phyloP scores from a whole-genome alignment of 2,888 invertebrate genomes.

The Seira musarum region DNA sequence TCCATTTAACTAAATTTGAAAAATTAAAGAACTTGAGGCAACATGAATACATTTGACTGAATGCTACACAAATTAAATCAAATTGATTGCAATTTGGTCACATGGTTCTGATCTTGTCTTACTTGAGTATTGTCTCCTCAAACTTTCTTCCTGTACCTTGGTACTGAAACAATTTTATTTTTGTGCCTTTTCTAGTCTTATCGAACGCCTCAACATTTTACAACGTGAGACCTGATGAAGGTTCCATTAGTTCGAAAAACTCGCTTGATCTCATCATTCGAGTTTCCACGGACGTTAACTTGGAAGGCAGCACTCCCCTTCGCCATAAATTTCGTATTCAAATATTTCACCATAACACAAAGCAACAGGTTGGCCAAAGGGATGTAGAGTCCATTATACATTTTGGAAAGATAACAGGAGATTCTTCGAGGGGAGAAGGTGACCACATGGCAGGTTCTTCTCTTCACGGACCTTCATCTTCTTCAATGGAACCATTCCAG shows the following conservation, averaged over 20 bases:
- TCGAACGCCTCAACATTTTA: conserved; percentile 64
- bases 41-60: no score
- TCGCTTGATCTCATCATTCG: conserved; percentile 66
- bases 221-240: conserved; percentile 66
- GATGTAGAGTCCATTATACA: conserved; percentile 66
- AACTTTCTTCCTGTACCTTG: no score
- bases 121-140: no score
- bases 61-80: no score
- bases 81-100: no score
- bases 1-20: no score
- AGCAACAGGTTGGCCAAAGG: conserved; percentile 56
- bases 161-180: neutral
- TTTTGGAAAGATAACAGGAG: conserved; percentile 58
- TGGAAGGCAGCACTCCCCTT: conserved; percentile 50
- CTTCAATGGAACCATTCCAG: conserved; percentile 38
- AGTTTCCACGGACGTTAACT: conserved; percentile 60
- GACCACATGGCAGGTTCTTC: conserved; percentile 5
- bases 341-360: conserved; percentile 55
- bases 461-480: conserved; percentile 25
- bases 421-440: conserved; percentile 14
- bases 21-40: no score
- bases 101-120: no score
- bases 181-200: conserved; percentile 54
- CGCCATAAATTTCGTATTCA: conserved; percentile 68
- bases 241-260: conserved; percentile 65